A percentile compares a stretch with the other conserved stretches of the same genome.
phyloP scores from a whole-genome alignment of 2,888 invertebrate genomes.

The Aleiodes alternator region DNA sequence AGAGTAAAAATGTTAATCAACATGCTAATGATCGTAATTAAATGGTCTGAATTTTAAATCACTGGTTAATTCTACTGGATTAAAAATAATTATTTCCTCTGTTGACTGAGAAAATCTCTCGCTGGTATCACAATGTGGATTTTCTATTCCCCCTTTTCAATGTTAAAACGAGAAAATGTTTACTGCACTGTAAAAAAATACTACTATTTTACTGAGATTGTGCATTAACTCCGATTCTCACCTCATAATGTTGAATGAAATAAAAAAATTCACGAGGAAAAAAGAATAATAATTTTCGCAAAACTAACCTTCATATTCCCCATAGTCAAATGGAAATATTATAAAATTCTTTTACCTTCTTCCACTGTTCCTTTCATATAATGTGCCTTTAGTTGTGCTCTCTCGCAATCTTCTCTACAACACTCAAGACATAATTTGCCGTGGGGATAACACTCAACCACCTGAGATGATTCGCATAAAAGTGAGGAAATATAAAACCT shows the following conservation, averaged over 20 bases:
- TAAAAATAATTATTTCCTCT: too few species aligned
- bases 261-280: too few species aligned
- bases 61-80: too few species aligned
- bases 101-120: too few species aligned
- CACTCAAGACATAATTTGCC: constrained; percentile 35
- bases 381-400: constrained; percentile 19
- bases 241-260: too few species aligned
- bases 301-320: constrained; percentile 23
- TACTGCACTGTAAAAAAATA: background rate
- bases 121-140: too few species aligned
- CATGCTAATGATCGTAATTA: too few species aligned
- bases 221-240: too few species aligned
- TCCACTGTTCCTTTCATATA: background rate
- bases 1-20: too few species aligned
- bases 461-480: constrained; percentile 14
- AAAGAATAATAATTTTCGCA: too few species aligned
- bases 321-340: constrained; percentile 55
- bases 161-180: background rate
- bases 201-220: constrained; percentile 4
- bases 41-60: too few species aligned
- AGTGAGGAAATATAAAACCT: constrained; percentile 26
- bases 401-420: constrained; percentile 39
- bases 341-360: constrained; percentile 44
- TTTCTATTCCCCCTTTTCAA: too few species aligned
- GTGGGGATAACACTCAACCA: constrained; percentile 22